Evolutionary conservation across 2,797 vertebrate species (phyloP).

Genomic region (Podarcis lilfordi): DNA sequence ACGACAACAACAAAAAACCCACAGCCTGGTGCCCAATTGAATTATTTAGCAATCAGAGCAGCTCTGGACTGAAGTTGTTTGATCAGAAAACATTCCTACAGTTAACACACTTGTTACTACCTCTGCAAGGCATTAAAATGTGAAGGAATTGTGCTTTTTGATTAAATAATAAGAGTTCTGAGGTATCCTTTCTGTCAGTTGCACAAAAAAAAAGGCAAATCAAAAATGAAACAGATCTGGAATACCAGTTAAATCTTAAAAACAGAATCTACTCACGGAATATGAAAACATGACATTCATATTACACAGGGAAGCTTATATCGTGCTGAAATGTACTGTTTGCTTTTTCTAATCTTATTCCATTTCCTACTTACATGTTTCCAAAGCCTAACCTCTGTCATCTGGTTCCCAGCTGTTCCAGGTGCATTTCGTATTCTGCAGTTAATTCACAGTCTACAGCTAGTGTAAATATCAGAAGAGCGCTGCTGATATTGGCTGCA

Average conservation of each 20-base stretch:
- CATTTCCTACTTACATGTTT: conserved; percentile 69
- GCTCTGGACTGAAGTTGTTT: conserved; percentile 37
- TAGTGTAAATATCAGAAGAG: conserved; percentile 62
- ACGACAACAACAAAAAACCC: conserved; percentile 17
- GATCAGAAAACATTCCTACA: conserved; percentile 36
- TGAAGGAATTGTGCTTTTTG: conserved; percentile 55
- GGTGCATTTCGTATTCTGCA: conserved; percentile 66
- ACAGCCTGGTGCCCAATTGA: conserved; percentile 56
- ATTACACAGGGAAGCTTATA: conserved; percentile 51
- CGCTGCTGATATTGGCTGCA: conserved; percentile 47
- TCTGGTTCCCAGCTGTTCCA: conserved; percentile 71
- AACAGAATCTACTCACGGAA: conserved; percentile 47
- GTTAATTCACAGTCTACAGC: conserved; percentile 59
- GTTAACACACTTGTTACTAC: conserved; percentile 51
- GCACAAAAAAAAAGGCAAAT: conserved; percentile 25
- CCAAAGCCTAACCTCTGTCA: conserved; percentile 64
- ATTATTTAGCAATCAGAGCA: conserved; percentile 53
- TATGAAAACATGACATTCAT: conserved; percentile 45
- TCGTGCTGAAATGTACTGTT: conserved; percentile 63
- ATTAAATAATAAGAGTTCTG: conserved; percentile 51
- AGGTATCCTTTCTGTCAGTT: conserved; percentile 51
- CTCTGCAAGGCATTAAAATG: conserved; percentile 43
- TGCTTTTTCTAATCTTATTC: conserved; percentile 68
- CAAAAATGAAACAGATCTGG: conserved; percentile 1
- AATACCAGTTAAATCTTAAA: conserved; percentile 58